phyloP scores from a whole-genome alignment of 2,797 vertebrate species.

The Enoplosus armatus region DNA sequence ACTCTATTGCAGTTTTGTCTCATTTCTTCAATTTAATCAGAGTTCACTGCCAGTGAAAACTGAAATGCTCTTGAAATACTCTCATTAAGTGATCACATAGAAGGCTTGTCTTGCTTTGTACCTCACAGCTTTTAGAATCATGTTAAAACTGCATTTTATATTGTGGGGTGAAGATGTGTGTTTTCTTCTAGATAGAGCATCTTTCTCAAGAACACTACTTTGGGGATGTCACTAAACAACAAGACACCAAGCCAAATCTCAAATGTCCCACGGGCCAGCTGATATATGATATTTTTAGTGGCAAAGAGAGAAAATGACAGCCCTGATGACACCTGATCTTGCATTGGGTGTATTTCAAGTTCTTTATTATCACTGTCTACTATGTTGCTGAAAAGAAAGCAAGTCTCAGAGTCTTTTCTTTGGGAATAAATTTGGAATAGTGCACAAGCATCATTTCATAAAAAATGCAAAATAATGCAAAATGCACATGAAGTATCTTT shows the following conservation, averaged over 20 bases:
- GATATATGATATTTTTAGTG: neutral
- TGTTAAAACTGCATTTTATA: neutral
- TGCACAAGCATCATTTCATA: constrained; percentile 24
- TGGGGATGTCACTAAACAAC: constrained; percentile 11
- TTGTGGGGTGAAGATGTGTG: neutral
- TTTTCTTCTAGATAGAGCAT: neutral
- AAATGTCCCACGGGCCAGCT: constrained; percentile 5
- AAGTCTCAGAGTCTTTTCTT: neutral
- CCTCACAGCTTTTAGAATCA: neutral
- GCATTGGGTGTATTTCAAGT: constrained; percentile 5
- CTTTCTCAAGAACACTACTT: neutral
- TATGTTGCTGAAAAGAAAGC: constrained; percentile 2
- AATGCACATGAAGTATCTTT: too few species aligned
- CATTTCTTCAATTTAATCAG: neutral
- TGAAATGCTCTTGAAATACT: constrained; percentile 3
- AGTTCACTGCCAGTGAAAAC: neutral
- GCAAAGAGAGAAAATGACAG: neutral
- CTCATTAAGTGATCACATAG: neutral
- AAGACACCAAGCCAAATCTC: neutral
- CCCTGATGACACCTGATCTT: neutral
- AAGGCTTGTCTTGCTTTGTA: neutral
- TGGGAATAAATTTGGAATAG: neutral
- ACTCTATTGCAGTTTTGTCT: neutral
- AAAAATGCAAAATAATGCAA: neutral
- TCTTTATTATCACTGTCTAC: neutral